Evolutionary conservation across 2,797 vertebrate species (phyloP), one percentile per base, ranked within the genome.

Genomic region (Phoebastria nigripes): DNA sequence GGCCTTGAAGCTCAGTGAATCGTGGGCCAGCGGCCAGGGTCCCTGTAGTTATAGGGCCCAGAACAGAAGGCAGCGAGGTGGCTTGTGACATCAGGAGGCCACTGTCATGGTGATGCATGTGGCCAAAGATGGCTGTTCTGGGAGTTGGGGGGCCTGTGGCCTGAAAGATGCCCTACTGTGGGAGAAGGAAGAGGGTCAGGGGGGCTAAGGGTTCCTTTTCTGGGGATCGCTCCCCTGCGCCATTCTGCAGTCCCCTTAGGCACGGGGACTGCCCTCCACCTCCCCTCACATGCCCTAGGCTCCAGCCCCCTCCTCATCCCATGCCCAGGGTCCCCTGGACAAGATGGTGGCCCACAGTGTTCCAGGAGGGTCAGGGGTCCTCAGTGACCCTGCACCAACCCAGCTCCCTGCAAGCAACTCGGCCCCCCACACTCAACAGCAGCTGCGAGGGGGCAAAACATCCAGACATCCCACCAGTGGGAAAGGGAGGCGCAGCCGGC

Each of bases 281-380:
- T 79, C 17, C 35, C 24, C n/a, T 10, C 2, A 0, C 2, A 0
- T 21, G 13, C n/a, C 33, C 8, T 3, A 15, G 54, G 66, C 47
- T 72, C 33, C 52, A 56, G 35, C 28, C 28, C 31, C 15, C 6
- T 63, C 44, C 61, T 77, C 77, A 55, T 63, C n/a, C n/a, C 3
- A 1, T 8, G 10, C 35, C 44, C 5, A 1, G 11, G 24, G 35
- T 58, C 31, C 18, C 33, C 22, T 22, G 39, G 52, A 49, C 3
- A 2, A 58, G 31, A 42, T 6, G 6, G 22, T 21, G 4, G 21
- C 51, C 51, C 10, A 31, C 33, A 33, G 8, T 0, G 25, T 22
- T 55, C 46, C 21, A 54, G 44, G 12, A n/a, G 29, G 14, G 25
- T 19, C 4, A 2, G 14, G 6, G 19, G 17, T 54, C 41, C 72